Base-by-base conservation (phyloP, 2,888 invertebrate genomes). In the Epinotia demarniana region DNA sequence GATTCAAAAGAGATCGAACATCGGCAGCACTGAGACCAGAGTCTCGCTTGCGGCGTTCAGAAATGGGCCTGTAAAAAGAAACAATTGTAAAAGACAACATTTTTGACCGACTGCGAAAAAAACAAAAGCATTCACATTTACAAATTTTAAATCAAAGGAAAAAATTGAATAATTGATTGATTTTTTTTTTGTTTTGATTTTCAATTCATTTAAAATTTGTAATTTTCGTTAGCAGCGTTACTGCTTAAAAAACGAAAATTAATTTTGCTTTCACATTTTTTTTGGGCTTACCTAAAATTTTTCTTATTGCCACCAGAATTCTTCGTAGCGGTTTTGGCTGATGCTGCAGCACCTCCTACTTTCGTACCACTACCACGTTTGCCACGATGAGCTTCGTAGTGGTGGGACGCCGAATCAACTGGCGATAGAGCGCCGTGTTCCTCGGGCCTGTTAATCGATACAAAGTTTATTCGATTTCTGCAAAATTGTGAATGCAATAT, bases 21-120 rank as follows among this genome's bases (percentile, higher is more conserved):
- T 96, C 95, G 81, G 95, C 95, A 1, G 95, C 95, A 79, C 95
- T 95, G 61, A 96, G 89, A 57, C 95, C 95, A 55, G 95, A 94
- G 81, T 95, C 95, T 76, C 95, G 90, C 86, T 96, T 96, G 80
- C 94, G 94, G 71, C 96, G 94, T 78, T 93, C 93, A 68, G 92
- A 90, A 80, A 91, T 88, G 71, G 93, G 89, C 84, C 94, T 80
- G 27, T 91, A 84, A 79, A 77, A 81, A 78, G 12, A 74, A 73
- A 23, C 78, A 72, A 61, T 9, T 39, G 39, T 39, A 9, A 39
- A 39, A 39, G 39, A 39, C 39, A 8, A 2, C 8, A 8, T 39
- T 39, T 39, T 39, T 39, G 8, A 2, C 39, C 39, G 9, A 39
- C 39, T 39, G 39, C 39, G 33, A 33, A 13, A 9, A 19, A 19